phyloP scores from a whole-genome alignment of 2,113 vertebrate genomes.

The Rattus rattus region DNA sequence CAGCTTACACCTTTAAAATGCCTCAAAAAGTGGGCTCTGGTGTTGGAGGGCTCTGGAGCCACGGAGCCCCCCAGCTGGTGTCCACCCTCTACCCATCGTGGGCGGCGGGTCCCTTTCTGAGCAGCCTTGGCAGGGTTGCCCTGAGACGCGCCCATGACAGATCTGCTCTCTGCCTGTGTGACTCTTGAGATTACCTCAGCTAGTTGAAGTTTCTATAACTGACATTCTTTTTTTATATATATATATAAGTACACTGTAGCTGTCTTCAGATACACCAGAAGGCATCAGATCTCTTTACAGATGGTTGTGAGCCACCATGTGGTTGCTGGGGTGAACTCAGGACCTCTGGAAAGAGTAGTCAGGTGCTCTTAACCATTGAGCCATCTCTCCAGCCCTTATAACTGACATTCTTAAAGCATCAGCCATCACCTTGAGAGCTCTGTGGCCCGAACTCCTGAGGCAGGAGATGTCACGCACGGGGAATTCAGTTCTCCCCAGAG shows the following conservation, averaged over 20 bases:
- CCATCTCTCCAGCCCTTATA: no score
- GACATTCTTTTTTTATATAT: background rate
- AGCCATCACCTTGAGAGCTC: background rate
- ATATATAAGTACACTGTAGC: no score
- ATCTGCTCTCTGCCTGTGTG: background rate
- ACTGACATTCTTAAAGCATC: background rate
- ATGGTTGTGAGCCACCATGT: no score
- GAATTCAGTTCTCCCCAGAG: background rate
- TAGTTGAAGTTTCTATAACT: background rate
- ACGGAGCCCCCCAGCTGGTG: fast-evolving
- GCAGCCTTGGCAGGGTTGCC: background rate
- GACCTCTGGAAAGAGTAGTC: no score
- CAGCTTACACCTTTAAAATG: background rate
- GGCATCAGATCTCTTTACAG: no score
- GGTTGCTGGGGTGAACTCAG: no score
- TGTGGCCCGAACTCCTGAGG: fast-evolving
- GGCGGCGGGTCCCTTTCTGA: background rate
- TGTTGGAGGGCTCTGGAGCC: fast-evolving
- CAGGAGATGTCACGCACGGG: fast-evolving
- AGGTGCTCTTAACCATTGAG: no score
- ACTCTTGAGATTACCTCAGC: background rate
- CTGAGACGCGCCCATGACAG: fast-evolving
- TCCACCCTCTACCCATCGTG: background rate
- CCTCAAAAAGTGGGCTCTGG: no score
- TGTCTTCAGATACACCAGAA: no score